phyloP scores from a whole-genome alignment of 2,797 vertebrate genomes.

The Naso thynnoides region DNA sequence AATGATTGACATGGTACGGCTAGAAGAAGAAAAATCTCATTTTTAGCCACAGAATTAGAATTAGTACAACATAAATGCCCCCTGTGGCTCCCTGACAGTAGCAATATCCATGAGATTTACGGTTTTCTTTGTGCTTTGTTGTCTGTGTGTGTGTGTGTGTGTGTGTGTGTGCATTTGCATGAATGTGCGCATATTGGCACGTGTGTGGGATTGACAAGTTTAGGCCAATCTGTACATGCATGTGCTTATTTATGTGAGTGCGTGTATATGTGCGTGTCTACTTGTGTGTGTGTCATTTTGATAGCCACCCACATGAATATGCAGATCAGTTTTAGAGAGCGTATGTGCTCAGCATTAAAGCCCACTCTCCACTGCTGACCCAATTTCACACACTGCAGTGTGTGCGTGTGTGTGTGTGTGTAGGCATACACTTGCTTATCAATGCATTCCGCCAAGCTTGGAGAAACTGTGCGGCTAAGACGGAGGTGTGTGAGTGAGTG shows the following conservation, averaged over 20 bases:
- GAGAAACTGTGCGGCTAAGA: slow-evolving; percentile 61
- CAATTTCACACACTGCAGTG: slow-evolving; percentile 83
- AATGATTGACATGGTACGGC: slow-evolving; percentile 71
- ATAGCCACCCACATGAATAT: slow-evolving; percentile 86
- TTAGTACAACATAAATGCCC: slow-evolving; percentile 73
- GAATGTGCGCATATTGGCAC: slow-evolving; percentile 48
- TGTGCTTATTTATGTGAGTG: slow-evolving; percentile 65
- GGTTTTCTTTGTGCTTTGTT: slow-evolving; percentile 68
- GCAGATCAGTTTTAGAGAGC: slow-evolving; percentile 83
- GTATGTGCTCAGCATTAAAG: slow-evolving; percentile 85
- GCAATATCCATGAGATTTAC: slow-evolving; percentile 73
- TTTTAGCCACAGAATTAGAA: slow-evolving; percentile 72
- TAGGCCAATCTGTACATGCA: slow-evolving; percentile 55
- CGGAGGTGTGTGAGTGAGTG: slow-evolving; percentile 49
- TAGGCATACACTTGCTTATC: slow-evolving; percentile 72
- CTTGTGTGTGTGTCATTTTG: slow-evolving; percentile 75
- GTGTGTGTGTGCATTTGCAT: slow-evolving; percentile 29
- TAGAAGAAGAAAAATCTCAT: slow-evolving; percentile 67
- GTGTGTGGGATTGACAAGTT: slow-evolving; percentile 73
- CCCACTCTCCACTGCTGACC: slow-evolving; percentile 84
- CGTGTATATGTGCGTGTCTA: slow-evolving; percentile 55
- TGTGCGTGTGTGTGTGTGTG: slow-evolving; percentile 34
- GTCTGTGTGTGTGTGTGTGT: slow-evolving; percentile 31
- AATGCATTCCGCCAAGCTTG: slow-evolving; percentile 73
- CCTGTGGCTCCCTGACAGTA: slow-evolving; percentile 71